Evolutionary conservation across 2,113 vertebrate genomes (phyloP), one percentile per base, ranked within the genome.

Genomic region (Microcebus ravelobensis): DNA sequence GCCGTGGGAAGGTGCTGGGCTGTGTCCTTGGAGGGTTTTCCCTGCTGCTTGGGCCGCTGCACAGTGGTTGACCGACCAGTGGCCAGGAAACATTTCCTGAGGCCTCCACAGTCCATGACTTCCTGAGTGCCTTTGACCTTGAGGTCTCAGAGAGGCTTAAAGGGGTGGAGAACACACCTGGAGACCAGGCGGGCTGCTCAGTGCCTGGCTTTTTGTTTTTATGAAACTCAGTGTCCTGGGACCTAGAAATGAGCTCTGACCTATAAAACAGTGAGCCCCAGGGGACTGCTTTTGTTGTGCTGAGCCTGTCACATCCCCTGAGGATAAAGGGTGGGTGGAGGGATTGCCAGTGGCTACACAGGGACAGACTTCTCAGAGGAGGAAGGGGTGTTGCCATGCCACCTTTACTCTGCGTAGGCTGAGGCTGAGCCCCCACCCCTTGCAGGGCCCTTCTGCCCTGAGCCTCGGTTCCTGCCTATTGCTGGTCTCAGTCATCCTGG

Each of bases 91-190:
- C 21, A n/a, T 36, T 71, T 77, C 90, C 91, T 79, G 57, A 57
- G 23, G 18, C 55, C 36, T 48, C 23, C 13, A 1, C 25, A 80
- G 55, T 29, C 39, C 76, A 34, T n/a, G n/a, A 17, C 91, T 82
- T 87, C 29, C 65, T 11, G 25, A 57, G 29, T 31, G 82, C 55
- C 77, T 61, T 61, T 85, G 65, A 87, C 59, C 29, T 85, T 5
- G 3, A 68, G 91, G 57, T 68, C 93, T 96, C 87, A 23, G 61
- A 81, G 88, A 81, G 31, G 52, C 48, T 87, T 92, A 52, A 39
- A 57, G 27, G 68, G 42, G 55, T 17, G 3, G 59, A 65, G 42
- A 79, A 67, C 29, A 80, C 39, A 70, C 73, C 57, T 45, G n/a
- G 87, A 91, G 79, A 50, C n/a, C 82, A 91, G 77, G 59, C 2